A percentile compares a stretch with the other conserved stretches of the same genome.
These are phyloP conservation scores for Haliaeetus leucogaster DNA, from an alignment of 2,113 vertebrate genomes.

Conservation along the genomic window DNA sequence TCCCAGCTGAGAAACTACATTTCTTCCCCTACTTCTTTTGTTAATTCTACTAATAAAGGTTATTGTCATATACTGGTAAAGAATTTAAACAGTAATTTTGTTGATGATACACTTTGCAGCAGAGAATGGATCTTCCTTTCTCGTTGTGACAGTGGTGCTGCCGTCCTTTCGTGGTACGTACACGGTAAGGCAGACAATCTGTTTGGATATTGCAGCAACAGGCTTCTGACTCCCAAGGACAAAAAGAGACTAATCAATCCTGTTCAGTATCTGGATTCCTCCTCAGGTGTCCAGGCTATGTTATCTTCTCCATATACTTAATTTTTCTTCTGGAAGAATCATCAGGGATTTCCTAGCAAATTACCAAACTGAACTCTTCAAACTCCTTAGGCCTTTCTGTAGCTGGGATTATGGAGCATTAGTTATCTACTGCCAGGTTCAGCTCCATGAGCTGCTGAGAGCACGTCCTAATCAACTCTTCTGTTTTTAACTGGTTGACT, in stretches of 20 bases:
- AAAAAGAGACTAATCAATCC: not conserved
- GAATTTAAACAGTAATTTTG: not conserved
- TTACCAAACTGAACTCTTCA: not conserved
- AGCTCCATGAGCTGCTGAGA: not conserved
- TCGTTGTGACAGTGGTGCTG: not conserved
- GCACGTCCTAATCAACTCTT: not conserved
- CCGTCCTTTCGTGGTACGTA: accelerated
- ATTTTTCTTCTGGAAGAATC: not conserved
- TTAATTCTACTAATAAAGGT: not conserved
- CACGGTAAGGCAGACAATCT: not conserved
- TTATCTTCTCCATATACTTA: not conserved
- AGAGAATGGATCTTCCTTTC: not conserved
- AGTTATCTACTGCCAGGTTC: not conserved
- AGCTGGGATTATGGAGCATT: not conserved
- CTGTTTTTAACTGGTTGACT: not conserved
- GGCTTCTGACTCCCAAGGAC: not conserved
- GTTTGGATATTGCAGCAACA: not conserved
- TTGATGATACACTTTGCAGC: not conserved
- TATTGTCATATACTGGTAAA: not conserved
- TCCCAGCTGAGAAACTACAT: not conserved
- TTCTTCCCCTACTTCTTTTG: not conserved
- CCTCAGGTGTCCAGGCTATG: not conserved
- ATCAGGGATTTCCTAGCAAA: not conserved
- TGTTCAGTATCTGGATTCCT: not conserved
- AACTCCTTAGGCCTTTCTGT: not conserved